Conservation (phyloP, 92 coral and sea anemone species). For the Pocillopora meandrina region DNA sequence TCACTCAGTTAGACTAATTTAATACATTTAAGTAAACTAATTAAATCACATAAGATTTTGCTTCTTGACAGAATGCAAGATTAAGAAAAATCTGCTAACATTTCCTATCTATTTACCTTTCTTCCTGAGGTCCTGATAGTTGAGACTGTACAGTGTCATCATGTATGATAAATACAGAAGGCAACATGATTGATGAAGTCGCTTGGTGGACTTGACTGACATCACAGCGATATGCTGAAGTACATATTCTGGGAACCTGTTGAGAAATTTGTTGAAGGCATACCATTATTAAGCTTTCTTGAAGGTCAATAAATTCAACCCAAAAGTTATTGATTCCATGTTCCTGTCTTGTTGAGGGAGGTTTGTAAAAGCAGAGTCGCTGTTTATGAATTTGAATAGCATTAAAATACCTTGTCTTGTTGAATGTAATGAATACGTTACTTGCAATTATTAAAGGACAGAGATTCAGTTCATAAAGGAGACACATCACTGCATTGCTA, state of each 20-base stretch:
- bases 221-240: slow-evolving; percentile 73
- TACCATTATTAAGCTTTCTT: background rate
- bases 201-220: slow-evolving; percentile 63
- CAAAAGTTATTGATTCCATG: background rate
- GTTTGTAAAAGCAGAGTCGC: too few species aligned
- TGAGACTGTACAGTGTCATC: slow-evolving; percentile 68
- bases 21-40: too few species aligned
- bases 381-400: too few species aligned
- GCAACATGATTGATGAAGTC: slow-evolving; percentile 75
- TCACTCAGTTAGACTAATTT: too few species aligned
- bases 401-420: too few species aligned
- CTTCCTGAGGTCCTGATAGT: slow-evolving; percentile 43
- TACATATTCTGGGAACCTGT: slow-evolving; percentile 83
- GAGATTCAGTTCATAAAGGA: too few species aligned
- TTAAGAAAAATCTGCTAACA: background rate
- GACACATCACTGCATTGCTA: too few species aligned
- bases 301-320: background rate
- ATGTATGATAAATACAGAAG: slow-evolving; percentile 82
- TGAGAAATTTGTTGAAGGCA: background rate
- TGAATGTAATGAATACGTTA: too few species aligned
- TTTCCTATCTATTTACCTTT: slow-evolving; percentile 55
- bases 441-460: too few species aligned
- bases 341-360: too few species aligned
- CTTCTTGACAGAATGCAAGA: background rate
- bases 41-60: too few species aligned